A percentile compares a stretch with the other conserved stretches of the same genome.
Evolutionary conservation across 2,797 vertebrate species (phyloP).

Genomic region (Prunella strophiata): DNA sequence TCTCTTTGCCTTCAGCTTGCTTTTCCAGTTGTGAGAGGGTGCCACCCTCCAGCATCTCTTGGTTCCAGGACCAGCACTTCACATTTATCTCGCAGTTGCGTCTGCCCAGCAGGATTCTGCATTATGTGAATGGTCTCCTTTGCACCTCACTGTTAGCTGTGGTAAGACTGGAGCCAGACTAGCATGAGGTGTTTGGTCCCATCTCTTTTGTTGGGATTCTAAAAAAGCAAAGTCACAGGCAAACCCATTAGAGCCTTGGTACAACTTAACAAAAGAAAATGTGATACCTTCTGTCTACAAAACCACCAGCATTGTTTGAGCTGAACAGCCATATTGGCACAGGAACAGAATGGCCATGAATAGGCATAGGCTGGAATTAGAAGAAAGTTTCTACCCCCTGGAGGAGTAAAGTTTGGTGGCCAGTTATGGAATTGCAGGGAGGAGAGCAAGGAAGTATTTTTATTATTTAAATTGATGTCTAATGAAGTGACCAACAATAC

Average conservation of each 20-base stretch:
- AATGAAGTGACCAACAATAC: not conserved
- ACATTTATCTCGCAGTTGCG: not conserved
- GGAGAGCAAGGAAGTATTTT: not conserved
- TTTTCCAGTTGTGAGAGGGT: not conserved
- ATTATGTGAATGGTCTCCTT: rapidly evolving
- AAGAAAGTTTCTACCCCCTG: not conserved
- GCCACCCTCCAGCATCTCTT: not conserved
- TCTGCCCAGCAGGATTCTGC: not conserved
- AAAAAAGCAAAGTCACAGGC: not conserved
- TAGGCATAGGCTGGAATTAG: not conserved
- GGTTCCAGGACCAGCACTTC: not conserved
- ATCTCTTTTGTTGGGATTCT: not conserved
- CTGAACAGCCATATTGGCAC: not conserved
- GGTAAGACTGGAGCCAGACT: not conserved
- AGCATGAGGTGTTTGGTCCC: rapidly evolving
- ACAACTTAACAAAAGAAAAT: not conserved
- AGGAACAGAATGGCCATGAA: not conserved
- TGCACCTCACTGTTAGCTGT: not conserved
- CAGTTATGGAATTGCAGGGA: not conserved
- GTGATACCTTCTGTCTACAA: not conserved
- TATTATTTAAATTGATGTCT: not conserved
- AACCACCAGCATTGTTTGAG: not conserved
- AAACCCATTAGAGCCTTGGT: not conserved
- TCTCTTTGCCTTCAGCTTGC: not conserved
- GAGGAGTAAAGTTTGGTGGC: not conserved